Percentiles rank a stretch among this genome's conserved stretches.
Conservation (phyloP, 2,113 vertebrate genomes). For the Antennarius striatus region DNA sequence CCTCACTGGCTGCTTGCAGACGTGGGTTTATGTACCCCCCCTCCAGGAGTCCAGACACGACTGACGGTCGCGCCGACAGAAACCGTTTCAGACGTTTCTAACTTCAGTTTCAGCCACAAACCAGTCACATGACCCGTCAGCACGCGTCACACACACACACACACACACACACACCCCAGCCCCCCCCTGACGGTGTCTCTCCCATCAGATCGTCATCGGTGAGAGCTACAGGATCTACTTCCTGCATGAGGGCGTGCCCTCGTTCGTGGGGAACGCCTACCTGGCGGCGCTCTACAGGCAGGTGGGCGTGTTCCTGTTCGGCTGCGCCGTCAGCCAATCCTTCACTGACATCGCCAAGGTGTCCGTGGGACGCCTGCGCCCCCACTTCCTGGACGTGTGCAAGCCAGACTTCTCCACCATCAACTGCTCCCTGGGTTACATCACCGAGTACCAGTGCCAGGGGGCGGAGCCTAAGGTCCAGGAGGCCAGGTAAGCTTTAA, state of each 20-base stretch:
- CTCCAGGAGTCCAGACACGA: conserved; percentile 36
- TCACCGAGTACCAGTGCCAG: conserved; percentile 84
- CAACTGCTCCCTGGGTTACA: conserved; percentile 89
- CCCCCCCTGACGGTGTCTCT: conserved; percentile 9
- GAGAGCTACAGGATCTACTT: conserved; percentile 91
- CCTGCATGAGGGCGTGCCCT: conserved; percentile 66
- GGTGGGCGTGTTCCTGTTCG: conserved; percentile 86
- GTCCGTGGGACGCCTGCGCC: conserved; percentile 89
- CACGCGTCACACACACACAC: neutral
- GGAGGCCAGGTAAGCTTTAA: conserved; percentile 86
- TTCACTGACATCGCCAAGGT: conserved; percentile 95
- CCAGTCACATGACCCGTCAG: neutral
- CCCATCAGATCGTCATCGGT: conserved; percentile 80
- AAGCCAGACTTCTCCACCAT: conserved; percentile 78
- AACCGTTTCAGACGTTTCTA: conserved; percentile 19
- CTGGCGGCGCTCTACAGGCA: conserved; percentile 89
- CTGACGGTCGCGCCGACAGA: conserved; percentile 26
- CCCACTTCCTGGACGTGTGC: conserved; percentile 91
- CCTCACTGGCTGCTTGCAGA: conserved; percentile 42
- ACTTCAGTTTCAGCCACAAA: too few species aligned
- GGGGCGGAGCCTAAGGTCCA: conserved; percentile 81
- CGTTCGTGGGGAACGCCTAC: conserved; percentile 90
- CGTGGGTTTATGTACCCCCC: conserved; percentile 57
- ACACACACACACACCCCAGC: neutral
- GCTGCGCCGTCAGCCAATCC: conserved; percentile 86